These are phyloP conservation scores for Nemopilema nomurai DNA, from an alignment of 30 jellyfish, hydroid and myxozoan species.

Conservation along the genomic window DNA sequence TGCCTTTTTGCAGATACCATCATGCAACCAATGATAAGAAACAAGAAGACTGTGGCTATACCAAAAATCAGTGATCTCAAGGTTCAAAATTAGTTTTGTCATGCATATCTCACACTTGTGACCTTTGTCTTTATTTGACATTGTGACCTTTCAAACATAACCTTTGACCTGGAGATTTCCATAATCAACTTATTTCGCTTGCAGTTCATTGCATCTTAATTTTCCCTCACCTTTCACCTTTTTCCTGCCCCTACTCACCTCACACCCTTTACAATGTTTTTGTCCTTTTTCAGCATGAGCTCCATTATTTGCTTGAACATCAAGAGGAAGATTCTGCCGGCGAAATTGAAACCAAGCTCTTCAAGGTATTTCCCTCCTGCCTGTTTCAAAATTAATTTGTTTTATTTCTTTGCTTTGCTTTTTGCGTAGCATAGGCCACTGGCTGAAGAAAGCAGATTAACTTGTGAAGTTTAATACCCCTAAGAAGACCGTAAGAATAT, in stretches of 20 bases:
- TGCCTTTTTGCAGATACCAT: conserved; percentile 72
- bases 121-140: neutral
- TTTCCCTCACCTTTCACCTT: neutral
- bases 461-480: too few relatives aligned
- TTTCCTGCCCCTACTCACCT: neutral
- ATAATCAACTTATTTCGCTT: too few relatives aligned
- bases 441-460: too few relatives aligned
- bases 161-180: too few relatives aligned
- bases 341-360: conserved; percentile 84
- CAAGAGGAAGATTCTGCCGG: conserved; percentile 97
- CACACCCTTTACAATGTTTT: neutral
- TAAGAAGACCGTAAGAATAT: conserved; percentile 7
- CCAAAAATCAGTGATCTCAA: conserved; percentile 84
- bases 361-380: conserved; percentile 82
- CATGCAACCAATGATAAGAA: conserved; percentile 83
- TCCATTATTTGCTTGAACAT: conserved; percentile 80
- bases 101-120: too few relatives aligned
- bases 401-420: too few relatives aligned
- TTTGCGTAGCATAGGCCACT: too few relatives aligned
- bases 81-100: conserved; percentile 42
- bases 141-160: neutral
- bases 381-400: too few relatives aligned
- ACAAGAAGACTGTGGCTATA: conserved; percentile 79
- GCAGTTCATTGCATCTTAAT: neutral
- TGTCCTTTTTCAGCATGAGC: conserved; percentile 54